A percentile compares a stretch with the other conserved stretches of the same genome.
These are phyloP conservation scores for Oconnorella tubifera DNA, from an alignment of 2,888 invertebrate species.

Conservation along the genomic window DNA sequence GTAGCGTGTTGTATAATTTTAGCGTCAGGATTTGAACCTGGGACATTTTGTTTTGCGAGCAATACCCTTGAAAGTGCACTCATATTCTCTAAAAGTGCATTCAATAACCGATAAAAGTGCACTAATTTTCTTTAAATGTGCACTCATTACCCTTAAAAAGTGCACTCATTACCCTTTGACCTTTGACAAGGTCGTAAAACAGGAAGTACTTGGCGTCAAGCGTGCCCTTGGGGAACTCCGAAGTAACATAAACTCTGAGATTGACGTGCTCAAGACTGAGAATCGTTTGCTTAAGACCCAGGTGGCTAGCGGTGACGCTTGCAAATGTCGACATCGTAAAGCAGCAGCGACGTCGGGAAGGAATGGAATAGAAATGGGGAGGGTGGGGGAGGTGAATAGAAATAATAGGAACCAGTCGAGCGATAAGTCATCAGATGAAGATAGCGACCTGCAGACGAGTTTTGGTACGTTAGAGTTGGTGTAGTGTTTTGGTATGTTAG, in stretches of 20 bases:
- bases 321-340: constrained; percentile 17
- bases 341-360: constrained; percentile 6
- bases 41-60: too few relatives aligned
- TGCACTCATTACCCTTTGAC: too few relatives aligned
- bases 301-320: constrained; percentile 13
- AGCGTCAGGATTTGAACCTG: too few relatives aligned
- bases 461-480: constrained; percentile 19
- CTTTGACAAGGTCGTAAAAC: constrained; percentile 15
- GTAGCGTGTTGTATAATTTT: too few relatives aligned
- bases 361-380: constrained; percentile 7
- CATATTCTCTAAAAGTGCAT: too few relatives aligned
- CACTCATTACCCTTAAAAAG: too few relatives aligned
- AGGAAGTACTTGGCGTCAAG: constrained; percentile 23
- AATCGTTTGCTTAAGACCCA: constrained; percentile 24
- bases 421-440: constrained; percentile 26
- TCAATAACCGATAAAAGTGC: too few relatives aligned
- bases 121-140: too few relatives aligned
- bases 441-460: constrained; percentile 22
- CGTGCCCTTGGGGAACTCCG: constrained; percentile 24
- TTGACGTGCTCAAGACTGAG: constrained; percentile 25
- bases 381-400: constrained; percentile 6
- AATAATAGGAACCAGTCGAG: constrained; percentile 13
- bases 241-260: constrained; percentile 21
- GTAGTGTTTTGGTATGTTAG: not conserved
- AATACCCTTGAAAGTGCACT: too few relatives aligned